These are phyloP conservation scores for Anseranas semipalmata DNA, from an alignment of 2,113 vertebrate genomes.

Conservation along the genomic window DNA sequence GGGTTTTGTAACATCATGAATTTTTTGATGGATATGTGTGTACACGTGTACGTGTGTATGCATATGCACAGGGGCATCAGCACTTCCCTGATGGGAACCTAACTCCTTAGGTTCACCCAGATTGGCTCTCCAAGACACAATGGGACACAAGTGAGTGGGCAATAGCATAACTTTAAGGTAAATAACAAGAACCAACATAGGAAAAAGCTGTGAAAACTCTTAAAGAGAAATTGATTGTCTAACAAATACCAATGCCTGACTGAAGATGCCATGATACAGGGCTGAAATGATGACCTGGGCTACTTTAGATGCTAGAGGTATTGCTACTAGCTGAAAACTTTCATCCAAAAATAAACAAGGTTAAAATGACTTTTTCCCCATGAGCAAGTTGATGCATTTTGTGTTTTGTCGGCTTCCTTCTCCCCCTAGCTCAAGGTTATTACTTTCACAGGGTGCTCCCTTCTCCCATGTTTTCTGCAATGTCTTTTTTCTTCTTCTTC, in stretches of 20 bases:
- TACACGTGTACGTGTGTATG: too few species aligned
- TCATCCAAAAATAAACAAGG: background rate
- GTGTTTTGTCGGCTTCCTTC: background rate
- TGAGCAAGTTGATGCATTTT: background rate
- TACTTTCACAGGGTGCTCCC: background rate
- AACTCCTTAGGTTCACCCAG: background rate
- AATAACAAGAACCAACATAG: background rate
- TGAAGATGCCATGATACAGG: background rate
- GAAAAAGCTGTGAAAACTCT: background rate
- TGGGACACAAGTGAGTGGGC: background rate
- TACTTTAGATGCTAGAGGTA: background rate
- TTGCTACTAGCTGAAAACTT: background rate
- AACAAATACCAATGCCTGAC: background rate
- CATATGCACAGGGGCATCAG: too few species aligned
- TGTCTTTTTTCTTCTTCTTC: background rate
- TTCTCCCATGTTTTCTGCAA: background rate
- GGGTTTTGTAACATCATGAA: background rate
- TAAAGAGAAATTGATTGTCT: background rate
- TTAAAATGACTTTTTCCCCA: background rate
- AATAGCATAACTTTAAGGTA: background rate
- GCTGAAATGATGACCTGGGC: background rate
- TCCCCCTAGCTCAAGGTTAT: background rate
- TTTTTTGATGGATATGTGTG: accelerated
- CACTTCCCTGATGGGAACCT: background rate
- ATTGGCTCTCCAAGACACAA: background rate